These are phyloP conservation scores for Hemiscyllium ocellatum DNA, from an alignment of 2,113 vertebrate genomes.

Conservation along the genomic window DNA sequence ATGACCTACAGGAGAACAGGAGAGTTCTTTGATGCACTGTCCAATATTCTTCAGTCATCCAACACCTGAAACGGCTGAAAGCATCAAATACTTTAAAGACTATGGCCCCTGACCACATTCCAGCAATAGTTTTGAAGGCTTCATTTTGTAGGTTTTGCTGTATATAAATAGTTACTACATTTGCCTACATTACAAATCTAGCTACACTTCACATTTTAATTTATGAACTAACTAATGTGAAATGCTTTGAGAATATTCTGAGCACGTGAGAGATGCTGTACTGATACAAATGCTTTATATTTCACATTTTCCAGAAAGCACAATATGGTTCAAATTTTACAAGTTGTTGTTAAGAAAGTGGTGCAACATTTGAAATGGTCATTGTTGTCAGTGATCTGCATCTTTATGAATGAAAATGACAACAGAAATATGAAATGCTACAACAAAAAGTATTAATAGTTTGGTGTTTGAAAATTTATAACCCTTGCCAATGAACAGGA, in stretches of 20 bases:
- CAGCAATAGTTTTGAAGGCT: too few relatives aligned
- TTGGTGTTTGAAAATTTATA: background rate
- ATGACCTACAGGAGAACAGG: background rate
- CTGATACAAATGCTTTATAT: background rate
- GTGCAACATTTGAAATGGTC: background rate
- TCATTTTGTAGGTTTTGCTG: background rate
- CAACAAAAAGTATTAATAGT: background rate
- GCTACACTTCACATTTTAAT: background rate
- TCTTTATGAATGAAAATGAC: background rate
- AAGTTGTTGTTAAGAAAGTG: background rate
- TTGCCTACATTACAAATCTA: background rate
- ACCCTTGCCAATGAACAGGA: background rate
- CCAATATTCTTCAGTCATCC: background rate
- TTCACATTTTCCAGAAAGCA: background rate
- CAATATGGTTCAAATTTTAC: background rate
- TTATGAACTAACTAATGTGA: background rate
- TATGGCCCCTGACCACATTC: too few relatives aligned
- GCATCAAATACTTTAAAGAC: too few relatives aligned
- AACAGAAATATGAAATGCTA: background rate
- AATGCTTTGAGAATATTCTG: background rate
- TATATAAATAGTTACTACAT: background rate
- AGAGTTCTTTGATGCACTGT: background rate
- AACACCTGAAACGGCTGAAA: background rate
- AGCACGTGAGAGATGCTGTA: background rate
- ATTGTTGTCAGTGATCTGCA: background rate